Percentiles rank a stretch among this genome's conserved stretches.
phyloP scores from a whole-genome alignment of 2,888 invertebrate genomes.

The Cantharis flavilabris region DNA sequence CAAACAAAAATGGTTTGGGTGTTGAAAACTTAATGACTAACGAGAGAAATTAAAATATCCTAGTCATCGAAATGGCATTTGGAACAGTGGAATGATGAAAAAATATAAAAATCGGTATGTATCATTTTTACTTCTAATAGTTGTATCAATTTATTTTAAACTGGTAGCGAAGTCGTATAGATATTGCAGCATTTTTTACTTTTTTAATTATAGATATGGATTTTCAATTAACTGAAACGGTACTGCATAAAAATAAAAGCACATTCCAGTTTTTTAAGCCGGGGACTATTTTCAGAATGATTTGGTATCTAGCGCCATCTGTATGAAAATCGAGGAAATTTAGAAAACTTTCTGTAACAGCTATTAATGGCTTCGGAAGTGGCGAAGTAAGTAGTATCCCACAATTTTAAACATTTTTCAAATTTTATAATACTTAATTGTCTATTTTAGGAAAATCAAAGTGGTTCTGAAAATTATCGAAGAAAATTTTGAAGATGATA shows the following conservation, averaged over 20 bases:
- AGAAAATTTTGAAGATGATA: background rate
- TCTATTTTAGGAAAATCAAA: background rate
- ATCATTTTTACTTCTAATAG: background rate
- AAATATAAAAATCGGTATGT: background rate
- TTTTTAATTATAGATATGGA: background rate
- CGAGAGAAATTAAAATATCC: background rate
- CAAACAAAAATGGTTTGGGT: background rate
- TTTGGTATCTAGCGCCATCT: background rate
- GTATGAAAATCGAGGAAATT: background rate
- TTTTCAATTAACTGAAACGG: background rate
- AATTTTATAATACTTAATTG: background rate
- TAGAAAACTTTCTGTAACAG: background rate
- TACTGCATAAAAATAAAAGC: background rate
- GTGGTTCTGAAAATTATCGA: background rate
- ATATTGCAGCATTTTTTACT: background rate
- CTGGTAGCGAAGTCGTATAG: background rate
- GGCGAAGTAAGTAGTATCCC: background rate
- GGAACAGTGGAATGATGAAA: background rate
- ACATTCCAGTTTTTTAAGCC: background rate
- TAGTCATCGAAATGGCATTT: background rate
- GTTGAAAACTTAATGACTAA: background rate
- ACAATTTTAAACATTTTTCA: background rate
- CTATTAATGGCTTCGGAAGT: background rate
- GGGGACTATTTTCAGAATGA: background rate
- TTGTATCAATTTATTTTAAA: background rate